phyloP scores from a whole-genome alignment of 2,888 invertebrate species.

The Athripsodes cinereus region DNA sequence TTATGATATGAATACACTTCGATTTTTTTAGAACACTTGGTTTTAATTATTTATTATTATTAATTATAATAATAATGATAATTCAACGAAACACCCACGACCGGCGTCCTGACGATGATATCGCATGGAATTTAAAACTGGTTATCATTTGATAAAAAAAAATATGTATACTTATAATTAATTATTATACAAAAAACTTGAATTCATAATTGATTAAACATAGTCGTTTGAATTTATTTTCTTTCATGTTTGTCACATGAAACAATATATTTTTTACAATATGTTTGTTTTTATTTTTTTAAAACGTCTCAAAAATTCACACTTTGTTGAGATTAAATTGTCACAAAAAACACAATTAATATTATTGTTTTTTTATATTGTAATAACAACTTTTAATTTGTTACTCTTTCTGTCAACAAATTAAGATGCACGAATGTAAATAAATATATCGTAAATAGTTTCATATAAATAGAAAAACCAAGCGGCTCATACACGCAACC shows the following conservation, averaged over 20 bases:
- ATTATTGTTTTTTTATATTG: neutral
- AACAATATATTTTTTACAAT: neutral
- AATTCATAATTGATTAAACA: too few species aligned
- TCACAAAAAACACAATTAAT: neutral
- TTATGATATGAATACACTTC: too few species aligned
- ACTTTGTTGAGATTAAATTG: neutral
- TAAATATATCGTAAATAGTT: conserved; percentile 5
- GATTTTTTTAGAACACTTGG: too few species aligned
- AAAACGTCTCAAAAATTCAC: neutral
- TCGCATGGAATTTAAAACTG: too few species aligned
- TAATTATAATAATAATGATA: too few species aligned
- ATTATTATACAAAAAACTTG: too few species aligned
- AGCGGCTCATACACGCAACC: neutral
- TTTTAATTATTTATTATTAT: too few species aligned
- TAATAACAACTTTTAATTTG: neutral
- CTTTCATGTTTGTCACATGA: neutral
- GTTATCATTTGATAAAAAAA: too few species aligned
- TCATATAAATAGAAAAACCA: neutral
- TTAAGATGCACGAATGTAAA: neutral
- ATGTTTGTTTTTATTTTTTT: neutral
- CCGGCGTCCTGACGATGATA: too few species aligned
- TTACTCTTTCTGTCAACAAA: neutral
- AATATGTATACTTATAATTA: too few species aligned
- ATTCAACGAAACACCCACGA: too few species aligned
- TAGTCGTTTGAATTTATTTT: too few species aligned